Conservation (phyloP, 2,113 vertebrate genomes). For the Halcyon malimbica region DNA sequence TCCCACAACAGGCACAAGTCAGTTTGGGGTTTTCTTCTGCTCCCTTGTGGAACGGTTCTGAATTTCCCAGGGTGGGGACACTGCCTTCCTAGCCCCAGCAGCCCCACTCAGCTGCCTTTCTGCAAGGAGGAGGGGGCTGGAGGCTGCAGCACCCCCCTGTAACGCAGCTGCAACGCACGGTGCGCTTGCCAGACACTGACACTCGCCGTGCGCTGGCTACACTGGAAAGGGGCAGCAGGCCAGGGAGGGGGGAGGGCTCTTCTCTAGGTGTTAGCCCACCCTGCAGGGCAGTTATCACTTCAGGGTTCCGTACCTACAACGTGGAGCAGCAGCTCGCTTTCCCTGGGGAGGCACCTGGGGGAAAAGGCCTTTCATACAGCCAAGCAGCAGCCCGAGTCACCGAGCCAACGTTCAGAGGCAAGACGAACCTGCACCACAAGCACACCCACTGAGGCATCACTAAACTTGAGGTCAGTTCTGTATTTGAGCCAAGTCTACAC, state of each 20-base stretch:
- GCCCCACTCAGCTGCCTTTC: neutral
- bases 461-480: neutral
- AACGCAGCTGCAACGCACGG: too few relatives aligned
- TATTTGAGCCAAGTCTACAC: neutral
- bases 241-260: neutral
- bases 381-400: neutral
- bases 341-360: neutral
- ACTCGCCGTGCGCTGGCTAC: neutral
- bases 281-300: neutral
- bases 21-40: neutral
- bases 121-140: neutral
- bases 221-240: too few relatives aligned
- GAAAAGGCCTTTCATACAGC: neutral
- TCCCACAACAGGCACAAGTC: neutral
- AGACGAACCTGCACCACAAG: neutral
- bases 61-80: neutral
- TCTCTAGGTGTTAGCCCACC: neutral
- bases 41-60: neutral
- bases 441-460: neutral
- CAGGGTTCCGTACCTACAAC: rapidly evolving
- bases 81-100: neutral
- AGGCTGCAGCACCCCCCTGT: neutral
- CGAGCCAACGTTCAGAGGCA: rapidly evolving
- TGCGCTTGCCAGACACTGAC: rapidly evolving
- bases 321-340: rapidly evolving